Percentiles rank a stretch among this genome's conserved stretches.
Evolutionary conservation across 2,113 vertebrate genomes (phyloP).

Genomic region (Aptenodytes patagonicus): DNA sequence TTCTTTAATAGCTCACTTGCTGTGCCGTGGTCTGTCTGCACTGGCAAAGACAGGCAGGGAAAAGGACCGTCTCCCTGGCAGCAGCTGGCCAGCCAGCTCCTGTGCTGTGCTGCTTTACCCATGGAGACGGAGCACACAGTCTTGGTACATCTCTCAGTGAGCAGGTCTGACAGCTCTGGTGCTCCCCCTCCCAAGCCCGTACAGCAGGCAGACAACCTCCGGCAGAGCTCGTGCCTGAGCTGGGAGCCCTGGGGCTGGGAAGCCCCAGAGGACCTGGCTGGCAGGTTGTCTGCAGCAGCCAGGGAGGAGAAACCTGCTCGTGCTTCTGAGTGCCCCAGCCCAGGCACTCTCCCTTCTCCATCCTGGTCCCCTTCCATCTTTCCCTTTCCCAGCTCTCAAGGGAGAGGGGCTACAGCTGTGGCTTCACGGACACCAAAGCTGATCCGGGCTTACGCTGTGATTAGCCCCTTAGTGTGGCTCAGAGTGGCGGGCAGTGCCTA

Average conservation of each 20-base stretch:
- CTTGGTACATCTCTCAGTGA: neutral
- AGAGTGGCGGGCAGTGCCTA: neutral
- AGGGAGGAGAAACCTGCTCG: neutral
- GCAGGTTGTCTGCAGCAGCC: neutral
- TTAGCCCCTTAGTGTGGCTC: neutral
- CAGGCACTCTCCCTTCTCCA: neutral
- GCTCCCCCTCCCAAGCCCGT: neutral
- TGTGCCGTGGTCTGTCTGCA: constrained; percentile 1
- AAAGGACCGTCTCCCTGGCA: neutral
- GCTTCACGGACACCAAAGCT: neutral
- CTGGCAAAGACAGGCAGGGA: constrained; percentile 3
- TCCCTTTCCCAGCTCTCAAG: neutral
- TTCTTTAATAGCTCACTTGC: constrained; percentile 55
- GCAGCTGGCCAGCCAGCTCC: neutral
- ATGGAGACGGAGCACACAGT: accelerated
- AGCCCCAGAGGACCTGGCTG: neutral
- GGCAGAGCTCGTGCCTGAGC: neutral
- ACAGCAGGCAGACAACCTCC: neutral
- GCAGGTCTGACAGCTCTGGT: neutral
- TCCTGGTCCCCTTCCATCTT: neutral
- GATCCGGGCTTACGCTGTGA: neutral
- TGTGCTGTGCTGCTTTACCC: neutral
- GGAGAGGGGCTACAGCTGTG: neutral
- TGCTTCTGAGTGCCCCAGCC: neutral
- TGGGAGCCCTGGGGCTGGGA: neutral